Percentiles rank a stretch among this genome's conserved stretches.
phyloP scores from a whole-genome alignment of 1,140 invertebrate genomes.

The Ceratoteleas bidentatus region DNA sequence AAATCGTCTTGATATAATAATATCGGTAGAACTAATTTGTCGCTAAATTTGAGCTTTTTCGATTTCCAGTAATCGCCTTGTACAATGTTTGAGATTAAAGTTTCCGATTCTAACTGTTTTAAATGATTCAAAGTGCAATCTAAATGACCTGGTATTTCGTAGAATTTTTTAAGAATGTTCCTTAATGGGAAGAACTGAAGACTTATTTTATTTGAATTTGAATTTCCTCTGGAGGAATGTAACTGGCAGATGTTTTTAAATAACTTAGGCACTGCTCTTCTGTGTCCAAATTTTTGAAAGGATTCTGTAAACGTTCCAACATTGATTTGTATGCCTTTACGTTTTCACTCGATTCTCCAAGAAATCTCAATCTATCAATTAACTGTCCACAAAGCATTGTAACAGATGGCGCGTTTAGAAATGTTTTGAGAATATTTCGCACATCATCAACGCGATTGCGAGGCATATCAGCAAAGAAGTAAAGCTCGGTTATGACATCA shows the following conservation, averaged over 20 bases:
- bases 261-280: neutral
- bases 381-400: neutral
- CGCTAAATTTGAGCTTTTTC: constrained; percentile 9
- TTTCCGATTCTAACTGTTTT: neutral
- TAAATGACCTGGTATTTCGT: constrained; percentile 7
- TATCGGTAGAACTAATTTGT: neutral
- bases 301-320: neutral
- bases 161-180: constrained; percentile 18
- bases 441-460: constrained; percentile 5
- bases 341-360: constrained; percentile 11
- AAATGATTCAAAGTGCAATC: neutral
- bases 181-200: constrained; percentile 11
- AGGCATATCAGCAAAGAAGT: constrained; percentile 5
- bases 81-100: constrained; percentile 52
- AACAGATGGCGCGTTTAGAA: neutral
- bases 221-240: constrained; percentile 20
- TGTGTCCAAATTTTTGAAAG: neutral
- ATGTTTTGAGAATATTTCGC: neutral
- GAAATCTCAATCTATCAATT: constrained; percentile 6
- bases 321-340: constrained; percentile 11
- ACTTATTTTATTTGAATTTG: neutral
- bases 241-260: neutral
- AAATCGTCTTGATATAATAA: constrained; percentile 57
- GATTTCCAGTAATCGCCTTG: constrained; percentile 65
- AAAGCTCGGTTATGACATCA: neutral